Evolutionary conservation across 2,888 invertebrate genomes (phyloP), one percentile per base, ranked within the genome.

Genomic region (Latrodectus hesperus): DNA sequence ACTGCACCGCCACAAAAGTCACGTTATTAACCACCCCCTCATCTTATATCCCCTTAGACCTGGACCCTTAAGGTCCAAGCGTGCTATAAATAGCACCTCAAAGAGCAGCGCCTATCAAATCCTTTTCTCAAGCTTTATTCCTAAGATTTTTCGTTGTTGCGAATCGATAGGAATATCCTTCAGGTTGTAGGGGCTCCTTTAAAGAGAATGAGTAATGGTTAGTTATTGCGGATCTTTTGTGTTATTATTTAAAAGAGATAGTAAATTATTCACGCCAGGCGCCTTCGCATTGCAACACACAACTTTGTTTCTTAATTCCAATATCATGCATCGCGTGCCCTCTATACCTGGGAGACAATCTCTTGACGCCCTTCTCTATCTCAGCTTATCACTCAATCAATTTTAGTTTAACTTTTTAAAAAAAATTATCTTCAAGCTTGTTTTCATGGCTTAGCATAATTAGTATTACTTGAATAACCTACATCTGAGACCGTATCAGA

Each of bases 131-230:
- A 67, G 53, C 78, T 53, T 68, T 22, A 55, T 14, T 52, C 71
- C 49, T 70, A 52, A 64, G 51, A 64, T 51, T 9, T 17, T 4
- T 52, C 70, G 17, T 26, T 38, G 53, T 12, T 51, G 11, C 11
- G 67, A 81, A 81, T 81, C 81, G 81, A 81, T 81, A 70, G 74
- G 52, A 72, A 55, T 81, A 81, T 72, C 72, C 73, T 81, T 78
- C 72, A 81, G 51, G 65, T 65, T 78, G 17, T 64, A 65, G 74
- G n/a, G 26, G 70, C 55, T 70, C n/a, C 38, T 38, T 79, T 55
- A 53, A 71, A 70, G 26, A 60, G 78, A 77, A 79, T 79, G 78
- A 79, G 49, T 38, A 38, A 70, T 79, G 51, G 49, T 76, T 65
- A 76, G 76, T 51, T 76, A 65, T 65, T 76, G 65, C 64, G 51